phyloP scores from a whole-genome alignment of 2,888 invertebrate genomes.

The Mystacides longicornis region DNA sequence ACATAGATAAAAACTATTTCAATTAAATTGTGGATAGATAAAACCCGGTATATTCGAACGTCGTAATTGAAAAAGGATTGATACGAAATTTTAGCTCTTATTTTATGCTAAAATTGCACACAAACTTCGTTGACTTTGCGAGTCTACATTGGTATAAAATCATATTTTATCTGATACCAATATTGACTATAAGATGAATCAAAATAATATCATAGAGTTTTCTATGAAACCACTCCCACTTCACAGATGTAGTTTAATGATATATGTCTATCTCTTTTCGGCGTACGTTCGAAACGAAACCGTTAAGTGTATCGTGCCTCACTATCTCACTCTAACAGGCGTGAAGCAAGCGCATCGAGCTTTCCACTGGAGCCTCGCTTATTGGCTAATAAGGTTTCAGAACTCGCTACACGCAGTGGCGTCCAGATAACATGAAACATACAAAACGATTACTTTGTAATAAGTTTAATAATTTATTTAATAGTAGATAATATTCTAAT shows the following conservation, averaged over 20 bases:
- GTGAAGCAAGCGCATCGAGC: conserved; percentile 18
- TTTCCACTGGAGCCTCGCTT: conserved; percentile 21
- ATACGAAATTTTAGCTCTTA: too few relatives aligned
- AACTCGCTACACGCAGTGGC: conserved; percentile 12
- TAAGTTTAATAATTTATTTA: too few relatives aligned
- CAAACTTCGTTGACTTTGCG: too few relatives aligned
- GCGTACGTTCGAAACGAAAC: not conserved
- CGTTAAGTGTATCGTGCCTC: not conserved
- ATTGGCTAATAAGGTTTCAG: conserved; percentile 18
- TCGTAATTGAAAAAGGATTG: too few relatives aligned
- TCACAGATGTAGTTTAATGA: not conserved
- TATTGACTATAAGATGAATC: too few relatives aligned
- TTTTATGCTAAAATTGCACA: too few relatives aligned
- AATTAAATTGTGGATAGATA: too few relatives aligned
- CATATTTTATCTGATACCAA: not conserved
- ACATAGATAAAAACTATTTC: too few relatives aligned
- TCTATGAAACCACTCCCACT: conserved; percentile 17
- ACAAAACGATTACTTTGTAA: too few relatives aligned
- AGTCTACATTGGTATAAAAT: too few relatives aligned
- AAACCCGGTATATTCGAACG: too few relatives aligned
- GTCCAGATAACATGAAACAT: conserved; percentile 8
- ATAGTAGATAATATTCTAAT: too few relatives aligned
- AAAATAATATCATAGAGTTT: conserved; percentile 11
- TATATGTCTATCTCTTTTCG: conserved; percentile 2
- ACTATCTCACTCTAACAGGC: conserved; percentile 15